A percentile compares a stretch with the other conserved stretches of the same genome.
Conservation (phyloP, 2,113 vertebrate species). For the Ceyx melanurus region DNA sequence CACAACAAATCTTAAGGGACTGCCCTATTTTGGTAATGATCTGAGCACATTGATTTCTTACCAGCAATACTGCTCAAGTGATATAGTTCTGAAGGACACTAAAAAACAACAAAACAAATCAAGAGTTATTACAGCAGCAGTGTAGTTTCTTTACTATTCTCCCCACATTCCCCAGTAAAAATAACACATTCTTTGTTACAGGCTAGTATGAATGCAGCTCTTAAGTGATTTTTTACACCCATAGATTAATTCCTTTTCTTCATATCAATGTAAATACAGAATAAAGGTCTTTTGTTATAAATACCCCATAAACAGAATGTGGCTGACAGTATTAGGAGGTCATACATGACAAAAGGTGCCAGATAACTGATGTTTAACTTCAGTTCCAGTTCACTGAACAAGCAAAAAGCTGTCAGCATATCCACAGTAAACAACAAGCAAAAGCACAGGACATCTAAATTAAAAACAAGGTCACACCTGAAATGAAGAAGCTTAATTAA, state of each 20-base stretch:
- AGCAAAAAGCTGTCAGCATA: not conserved
- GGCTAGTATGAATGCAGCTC: not conserved
- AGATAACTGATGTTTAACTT: not conserved
- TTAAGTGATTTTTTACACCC: not conserved
- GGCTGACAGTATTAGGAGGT: not conserved
- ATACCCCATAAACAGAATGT: not conserved
- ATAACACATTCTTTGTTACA: not conserved
- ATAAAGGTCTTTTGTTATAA: not conserved
- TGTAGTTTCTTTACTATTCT: not conserved
- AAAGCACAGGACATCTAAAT: not conserved
- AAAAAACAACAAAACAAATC: not conserved
- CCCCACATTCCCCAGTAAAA: not conserved
- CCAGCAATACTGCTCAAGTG: not conserved
- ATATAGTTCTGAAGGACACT: not conserved
- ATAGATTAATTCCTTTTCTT: not conserved
- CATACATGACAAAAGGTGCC: not conserved
- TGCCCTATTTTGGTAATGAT: conserved; percentile 12
- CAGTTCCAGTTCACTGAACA: not conserved
- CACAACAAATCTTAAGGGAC: not conserved
- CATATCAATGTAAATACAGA: not conserved
- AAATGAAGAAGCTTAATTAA: not conserved
- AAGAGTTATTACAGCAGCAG: not conserved
- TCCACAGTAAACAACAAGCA: not conserved
- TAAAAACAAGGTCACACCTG: not conserved
- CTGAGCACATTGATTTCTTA: conserved; percentile 10